Conservation (phyloP, 1,140 invertebrate genomes). For the Heliconius eleuchia region DNA sequence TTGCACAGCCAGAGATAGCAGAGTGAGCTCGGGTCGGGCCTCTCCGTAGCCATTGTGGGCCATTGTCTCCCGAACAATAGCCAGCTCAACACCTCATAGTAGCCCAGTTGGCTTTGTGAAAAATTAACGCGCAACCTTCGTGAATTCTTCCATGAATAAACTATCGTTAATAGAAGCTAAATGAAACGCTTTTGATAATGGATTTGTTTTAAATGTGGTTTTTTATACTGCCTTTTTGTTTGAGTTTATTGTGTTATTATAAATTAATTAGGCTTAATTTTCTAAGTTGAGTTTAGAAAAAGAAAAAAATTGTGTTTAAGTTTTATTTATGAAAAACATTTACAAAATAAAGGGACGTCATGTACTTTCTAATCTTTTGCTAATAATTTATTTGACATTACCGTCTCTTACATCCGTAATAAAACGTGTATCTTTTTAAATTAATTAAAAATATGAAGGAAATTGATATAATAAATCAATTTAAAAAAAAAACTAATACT, state of each 20-base stretch:
- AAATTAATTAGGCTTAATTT: no score
- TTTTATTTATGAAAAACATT: no score
- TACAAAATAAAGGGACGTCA: no score
- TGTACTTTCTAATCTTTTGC: no score
- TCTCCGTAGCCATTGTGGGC: conserved; percentile 69
- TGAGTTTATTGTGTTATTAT: neutral
- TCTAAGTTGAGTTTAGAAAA: no score
- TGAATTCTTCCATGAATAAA: conserved; percentile 26
- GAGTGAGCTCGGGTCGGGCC: conserved; percentile 48
- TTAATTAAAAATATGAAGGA: no score
- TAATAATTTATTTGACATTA: no score
- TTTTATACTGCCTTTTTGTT: neutral
- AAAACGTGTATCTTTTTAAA: no score
- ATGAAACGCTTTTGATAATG: conserved; percentile 9
- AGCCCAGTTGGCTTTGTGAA: conserved; percentile 66
- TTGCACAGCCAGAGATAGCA: conserved; percentile 41
- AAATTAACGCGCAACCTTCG: conserved; percentile 69
- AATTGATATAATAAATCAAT: no score
- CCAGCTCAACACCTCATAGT: conserved; percentile 70
- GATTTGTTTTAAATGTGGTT: neutral
- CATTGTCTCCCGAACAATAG: conserved; percentile 70
- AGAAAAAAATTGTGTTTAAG: no score
- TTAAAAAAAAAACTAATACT: no score
- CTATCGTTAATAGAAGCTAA: conserved; percentile 19
- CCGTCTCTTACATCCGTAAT: no score